A percentile compares a stretch with the other conserved stretches of the same genome.
These are phyloP conservation scores for Amiota minor DNA, from an alignment of 2,888 invertebrate genomes.

Conservation along the genomic window DNA sequence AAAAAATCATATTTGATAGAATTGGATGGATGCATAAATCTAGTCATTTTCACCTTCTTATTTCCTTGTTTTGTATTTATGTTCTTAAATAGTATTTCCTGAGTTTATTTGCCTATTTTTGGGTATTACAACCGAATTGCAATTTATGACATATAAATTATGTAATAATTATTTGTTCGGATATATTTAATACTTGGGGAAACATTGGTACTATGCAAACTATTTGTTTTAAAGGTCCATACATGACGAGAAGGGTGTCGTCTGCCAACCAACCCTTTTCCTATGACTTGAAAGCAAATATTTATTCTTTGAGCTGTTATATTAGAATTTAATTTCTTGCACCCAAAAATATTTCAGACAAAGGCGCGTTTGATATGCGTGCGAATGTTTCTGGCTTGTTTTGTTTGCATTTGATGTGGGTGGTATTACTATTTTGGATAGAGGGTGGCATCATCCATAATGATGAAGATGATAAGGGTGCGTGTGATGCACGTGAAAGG, in stretches of 20 bases:
- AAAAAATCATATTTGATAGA: too few relatives aligned
- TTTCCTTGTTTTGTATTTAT: neutral
- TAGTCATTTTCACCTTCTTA: neutral
- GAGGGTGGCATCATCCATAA: too few relatives aligned
- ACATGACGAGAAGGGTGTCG: neutral
- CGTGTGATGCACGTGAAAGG: neutral
- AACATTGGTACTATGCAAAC: neutral
- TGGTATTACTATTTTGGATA: conserved; percentile 14
- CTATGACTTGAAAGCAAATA: conserved; percentile 47
- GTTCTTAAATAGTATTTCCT: too few relatives aligned
- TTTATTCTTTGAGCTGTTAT: conserved; percentile 64
- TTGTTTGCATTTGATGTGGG: conserved; percentile 51
- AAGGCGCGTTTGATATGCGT: conserved; percentile 40
- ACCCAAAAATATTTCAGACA: conserved; percentile 50
- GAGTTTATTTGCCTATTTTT: neutral
- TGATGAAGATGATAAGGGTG: neutral
- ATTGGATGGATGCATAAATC: too few relatives aligned
- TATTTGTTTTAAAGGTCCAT: neutral
- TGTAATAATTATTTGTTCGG: conserved; percentile 26
- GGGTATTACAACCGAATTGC: neutral
- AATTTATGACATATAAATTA: conserved; percentile 31
- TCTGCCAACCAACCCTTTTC: neutral
- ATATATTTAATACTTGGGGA: too few relatives aligned
- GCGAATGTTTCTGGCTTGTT: conserved; percentile 60
- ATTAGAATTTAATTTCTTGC: conserved; percentile 67